Base-by-base conservation (phyloP, 37 sponge, comb jelly and placozoan species). In the Beroe forskalii region DNA sequence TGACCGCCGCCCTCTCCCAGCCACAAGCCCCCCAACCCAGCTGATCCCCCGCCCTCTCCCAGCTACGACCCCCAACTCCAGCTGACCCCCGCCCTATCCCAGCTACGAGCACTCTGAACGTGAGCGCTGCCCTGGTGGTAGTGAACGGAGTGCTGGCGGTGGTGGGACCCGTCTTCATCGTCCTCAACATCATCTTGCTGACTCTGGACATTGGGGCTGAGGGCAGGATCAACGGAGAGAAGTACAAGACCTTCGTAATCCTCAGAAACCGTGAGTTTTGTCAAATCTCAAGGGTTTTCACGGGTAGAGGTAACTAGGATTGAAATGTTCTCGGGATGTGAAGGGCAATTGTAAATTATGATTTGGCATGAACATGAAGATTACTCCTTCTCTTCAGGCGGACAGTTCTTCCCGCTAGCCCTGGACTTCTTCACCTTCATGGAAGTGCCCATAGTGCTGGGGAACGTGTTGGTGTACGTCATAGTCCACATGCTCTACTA, bases 211-310 rank as follows among this genome's bases (percentile, higher is more conserved):
- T 80, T n/a, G 86, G 86, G 40, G 86, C 86, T 25, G 35, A 80
- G 86, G 86, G 86, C 0, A 3, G 86, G 31, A 80, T 80, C 44
- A 80, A 80, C 48, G 86, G 86, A 3, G 86, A 44, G 38, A 80
- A 80, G 22, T 80, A 44, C 30, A 80, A 80, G 40, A 80, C 86
- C 23, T 80, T 80, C 55, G 48, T 80, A 0, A 44, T 80, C 44
- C 86, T 80, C 55, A 80, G 86, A 43, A 80, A 80, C 86, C 86
- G 86, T 80, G 30, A 80, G 86, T 80, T 64, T n/a, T n/a, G n/a
- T n/a, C n/a, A n/a, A n/a, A n/a, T n/a, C n/a, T n/a, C n/a, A n/a
- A n/a, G n/a, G n/a, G n/a, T n/a, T n/a, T n/a, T n/a, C n/a, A n/a
- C n/a, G n/a, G n/a, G n/a, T n/a, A n/a, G n/a, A n/a, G n/a, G n/a